Evolutionary conservation across 2,888 invertebrate genomes (phyloP).

Genomic region (Prionchulus punctatus): DNA sequence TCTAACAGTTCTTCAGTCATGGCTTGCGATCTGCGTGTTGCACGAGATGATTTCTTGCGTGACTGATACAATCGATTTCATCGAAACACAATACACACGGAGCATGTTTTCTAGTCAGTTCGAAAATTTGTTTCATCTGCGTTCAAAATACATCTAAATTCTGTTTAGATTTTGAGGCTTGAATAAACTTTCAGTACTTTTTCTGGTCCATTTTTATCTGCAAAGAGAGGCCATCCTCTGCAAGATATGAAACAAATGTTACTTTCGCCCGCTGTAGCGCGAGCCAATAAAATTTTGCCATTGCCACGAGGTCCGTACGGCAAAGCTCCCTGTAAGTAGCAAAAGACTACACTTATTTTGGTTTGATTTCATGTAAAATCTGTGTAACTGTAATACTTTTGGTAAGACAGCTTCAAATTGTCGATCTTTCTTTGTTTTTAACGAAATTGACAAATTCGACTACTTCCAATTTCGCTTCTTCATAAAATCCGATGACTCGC

Average conservation of each 20-base stretch:
- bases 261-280: conserved; percentile 97
- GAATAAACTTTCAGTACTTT: conserved; percentile 42
- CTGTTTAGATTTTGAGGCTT: background rate
- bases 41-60: conserved; percentile 67
- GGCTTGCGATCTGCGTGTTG: conserved; percentile 78
- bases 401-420: no score
- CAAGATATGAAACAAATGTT: conserved; percentile 97
- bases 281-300: conserved; percentile 91
- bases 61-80: conserved; percentile 96
- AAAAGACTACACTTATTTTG: no score
- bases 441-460: no score
- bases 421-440: no score
- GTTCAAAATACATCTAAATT: conserved; percentile 13
- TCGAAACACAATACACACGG: conserved; percentile 98
- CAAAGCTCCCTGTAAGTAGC: conserved; percentile 47
- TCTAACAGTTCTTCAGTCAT: conserved; percentile 97
- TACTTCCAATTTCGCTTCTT: no score
- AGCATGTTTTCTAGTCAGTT: conserved; percentile 87
- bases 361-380: no score
- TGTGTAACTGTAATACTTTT: no score
- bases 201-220: conserved; percentile 93
- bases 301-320: conserved; percentile 75
- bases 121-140: conserved; percentile 72
- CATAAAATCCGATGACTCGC: no score
- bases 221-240: conserved; percentile 95